Conservation (phyloP, 2,888 invertebrate genomes). For the Cryptops parisi region DNA sequence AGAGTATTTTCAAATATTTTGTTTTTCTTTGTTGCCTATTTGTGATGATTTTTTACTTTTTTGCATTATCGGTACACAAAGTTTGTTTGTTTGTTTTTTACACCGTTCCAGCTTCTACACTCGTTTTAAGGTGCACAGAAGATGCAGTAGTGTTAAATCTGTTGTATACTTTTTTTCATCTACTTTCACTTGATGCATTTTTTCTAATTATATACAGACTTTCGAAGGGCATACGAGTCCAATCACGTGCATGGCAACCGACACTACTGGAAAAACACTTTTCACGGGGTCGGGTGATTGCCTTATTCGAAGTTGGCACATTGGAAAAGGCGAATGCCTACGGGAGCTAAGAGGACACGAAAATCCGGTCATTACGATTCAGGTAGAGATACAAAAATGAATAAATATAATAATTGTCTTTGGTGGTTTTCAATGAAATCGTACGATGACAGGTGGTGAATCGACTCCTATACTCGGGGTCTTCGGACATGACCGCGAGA, state of each 20-base stretch:
- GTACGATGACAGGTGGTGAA: conserved; percentile 36
- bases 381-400: conserved; percentile 25
- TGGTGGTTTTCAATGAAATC: too few relatives aligned
- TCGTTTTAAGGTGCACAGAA: too few relatives aligned
- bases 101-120: too few relatives aligned
- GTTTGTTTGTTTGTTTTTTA: too few relatives aligned
- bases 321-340: conserved; percentile 31
- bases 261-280: conserved; percentile 30
- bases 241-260: conserved; percentile 35
- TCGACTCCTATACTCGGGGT: conserved; percentile 37
- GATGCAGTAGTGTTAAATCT: too few relatives aligned
- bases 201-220: conserved; percentile 17
- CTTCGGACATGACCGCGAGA: conserved; percentile 35
- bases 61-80: too few relatives aligned
- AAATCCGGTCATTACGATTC: conserved; percentile 33
- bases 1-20: too few relatives aligned
- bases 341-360: conserved; percentile 34
- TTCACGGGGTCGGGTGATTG: conserved; percentile 37
- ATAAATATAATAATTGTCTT: too few relatives aligned
- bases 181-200: too few relatives aligned
- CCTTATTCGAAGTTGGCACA: conserved; percentile 35
- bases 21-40: too few relatives aligned
- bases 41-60: too few relatives aligned
- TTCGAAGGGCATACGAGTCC: conserved; percentile 34
- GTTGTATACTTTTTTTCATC: too few relatives aligned